Base-by-base conservation (phyloP, 2,113 vertebrate genomes). In the Xiphophorus couchianus region DNA sequence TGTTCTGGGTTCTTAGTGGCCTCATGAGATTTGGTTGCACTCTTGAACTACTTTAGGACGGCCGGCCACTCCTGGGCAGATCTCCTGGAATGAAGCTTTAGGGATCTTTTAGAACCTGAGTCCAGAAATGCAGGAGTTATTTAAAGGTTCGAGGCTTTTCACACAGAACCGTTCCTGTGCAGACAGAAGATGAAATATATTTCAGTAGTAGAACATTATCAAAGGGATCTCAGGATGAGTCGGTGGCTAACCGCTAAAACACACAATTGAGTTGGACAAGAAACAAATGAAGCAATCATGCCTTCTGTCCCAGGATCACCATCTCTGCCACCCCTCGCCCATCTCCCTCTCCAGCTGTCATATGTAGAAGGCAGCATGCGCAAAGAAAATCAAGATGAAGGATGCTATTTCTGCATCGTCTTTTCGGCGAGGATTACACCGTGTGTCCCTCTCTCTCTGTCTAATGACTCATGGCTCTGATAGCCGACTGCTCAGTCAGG, bases 391-490 rank as follows among this genome's bases (percentile, higher is more conserved):
- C 27, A 63, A 62, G 44, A 66, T 11, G 5, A 66, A 75, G 51
- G 30, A 81, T 39, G 15, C 42, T 76, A 72, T 81, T 82, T 82
- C 69, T 35, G 44, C 31, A 33, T 8, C 14, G 14, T 66, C 12
- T 66, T 76, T 72, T 68, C 11, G 30, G 35, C 2, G 28, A 65
- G 42, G 54, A 62, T 13, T 68, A 19, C 33, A 30, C 33, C 31
- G 28, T n/a, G 28, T 63, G 27, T 62, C 10, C 9, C 13, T 66
- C 28, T 60, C 33, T 76, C 33, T 74, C 31, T 22, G 44, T 28
- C 65, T 27, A 11, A 35, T 83, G 85, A 85, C 44, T 87, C 85
- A 89, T 72, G 68, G 31, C 74, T 81, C 66, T 76, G 71, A 84
- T 81, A 74, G 70, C 77, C 83, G 73, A 62, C 79, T 85, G 48